Conservation (phyloP, 2,888 invertebrate species). For the Lasioglossum oenotherae region DNA sequence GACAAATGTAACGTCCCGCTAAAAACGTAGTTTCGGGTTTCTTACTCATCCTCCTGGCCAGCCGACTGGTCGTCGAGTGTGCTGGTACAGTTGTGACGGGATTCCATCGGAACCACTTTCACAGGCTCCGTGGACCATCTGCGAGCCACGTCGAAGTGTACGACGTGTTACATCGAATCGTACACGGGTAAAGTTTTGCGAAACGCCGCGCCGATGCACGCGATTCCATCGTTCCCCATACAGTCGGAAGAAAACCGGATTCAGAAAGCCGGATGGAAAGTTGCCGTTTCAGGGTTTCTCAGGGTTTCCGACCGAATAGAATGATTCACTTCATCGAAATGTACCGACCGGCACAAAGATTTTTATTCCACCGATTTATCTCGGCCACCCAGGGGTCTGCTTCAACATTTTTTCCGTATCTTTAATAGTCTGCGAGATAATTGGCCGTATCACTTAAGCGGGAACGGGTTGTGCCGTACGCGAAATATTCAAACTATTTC, state of each 20-base stretch:
- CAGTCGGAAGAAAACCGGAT: not conserved
- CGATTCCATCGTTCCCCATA: not conserved
- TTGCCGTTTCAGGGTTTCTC: not conserved
- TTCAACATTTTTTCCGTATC: not conserved
- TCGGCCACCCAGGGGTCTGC: not conserved
- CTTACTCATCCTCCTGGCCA: constrained; percentile 57
- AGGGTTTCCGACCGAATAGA: not conserved
- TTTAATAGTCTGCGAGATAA: not conserved
- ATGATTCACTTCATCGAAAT: not conserved
- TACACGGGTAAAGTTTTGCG: constrained; percentile 16
- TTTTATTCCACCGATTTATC: not conserved
- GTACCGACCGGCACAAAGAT: not conserved
- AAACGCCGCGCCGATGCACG: constrained; percentile 1
- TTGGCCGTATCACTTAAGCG: not conserved
- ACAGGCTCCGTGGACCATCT: constrained; percentile 32
- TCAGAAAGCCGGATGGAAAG: not conserved
- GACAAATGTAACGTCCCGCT: constrained; percentile 78
- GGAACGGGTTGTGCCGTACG: not conserved
- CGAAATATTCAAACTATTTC: not conserved
- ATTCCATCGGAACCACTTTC: constrained; percentile 65
- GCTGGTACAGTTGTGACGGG: constrained; percentile 70
- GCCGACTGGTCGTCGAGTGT: constrained; percentile 43
- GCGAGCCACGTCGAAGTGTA: constrained; percentile 22
- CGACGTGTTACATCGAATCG: constrained; percentile 28
- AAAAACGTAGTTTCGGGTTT: constrained; percentile 77